A percentile compares a stretch with the other conserved stretches of the same genome.
These are phyloP conservation scores for Ericerus pela DNA, from an alignment of 1,140 invertebrate genomes.

Conservation along the genomic window DNA sequence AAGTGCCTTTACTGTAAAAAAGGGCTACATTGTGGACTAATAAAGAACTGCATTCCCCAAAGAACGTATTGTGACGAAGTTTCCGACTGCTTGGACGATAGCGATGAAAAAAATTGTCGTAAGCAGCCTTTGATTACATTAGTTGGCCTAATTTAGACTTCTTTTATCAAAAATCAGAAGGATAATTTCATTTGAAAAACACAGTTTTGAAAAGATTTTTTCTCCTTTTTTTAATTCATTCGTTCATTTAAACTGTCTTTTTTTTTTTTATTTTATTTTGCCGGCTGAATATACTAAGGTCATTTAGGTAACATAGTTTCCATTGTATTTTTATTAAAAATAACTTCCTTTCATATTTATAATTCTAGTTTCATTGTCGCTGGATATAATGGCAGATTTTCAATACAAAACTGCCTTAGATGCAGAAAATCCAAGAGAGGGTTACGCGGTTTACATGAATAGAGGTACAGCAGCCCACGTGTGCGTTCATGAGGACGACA, in stretches of 20 bases:
- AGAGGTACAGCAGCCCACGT: not conserved
- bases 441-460: not conserved
- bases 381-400: not conserved
- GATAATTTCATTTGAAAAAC: too few relatives aligned
- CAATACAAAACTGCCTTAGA: not conserved
- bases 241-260: too few relatives aligned
- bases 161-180: too few relatives aligned
- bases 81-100: slow-evolving; percentile 66
- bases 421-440: not conserved
- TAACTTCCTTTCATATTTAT: too few relatives aligned
- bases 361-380: not conserved
- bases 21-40: slow-evolving; percentile 58
- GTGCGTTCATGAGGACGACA: not conserved
- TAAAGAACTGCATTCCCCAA: slow-evolving; percentile 51
- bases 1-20: slow-evolving; percentile 55
- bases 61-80: slow-evolving; percentile 63
- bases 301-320: too few relatives aligned
- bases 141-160: too few relatives aligned
- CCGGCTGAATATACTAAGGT: too few relatives aligned
- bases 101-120: slow-evolving; percentile 73
- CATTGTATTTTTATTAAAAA: too few relatives aligned
- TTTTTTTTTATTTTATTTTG: too few relatives aligned
- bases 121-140: too few relatives aligned
- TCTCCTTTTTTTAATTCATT: too few relatives aligned
- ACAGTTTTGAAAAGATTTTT: too few relatives aligned